These are phyloP conservation scores for Meriones psammophilus DNA, from an alignment of 2,797 vertebrate genomes.

Conservation along the genomic window DNA sequence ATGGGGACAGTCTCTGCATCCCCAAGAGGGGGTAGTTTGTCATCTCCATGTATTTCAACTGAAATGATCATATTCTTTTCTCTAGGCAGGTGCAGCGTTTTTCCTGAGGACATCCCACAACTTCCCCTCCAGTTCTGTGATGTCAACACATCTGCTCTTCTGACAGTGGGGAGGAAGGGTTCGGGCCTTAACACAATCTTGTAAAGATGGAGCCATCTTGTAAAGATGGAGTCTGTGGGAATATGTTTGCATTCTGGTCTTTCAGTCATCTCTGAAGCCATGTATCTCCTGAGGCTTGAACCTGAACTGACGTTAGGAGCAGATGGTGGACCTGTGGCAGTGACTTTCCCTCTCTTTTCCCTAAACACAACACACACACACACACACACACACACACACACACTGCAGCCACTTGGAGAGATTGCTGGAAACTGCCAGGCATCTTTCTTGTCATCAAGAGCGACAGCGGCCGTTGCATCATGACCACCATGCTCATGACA, in stretches of 20 bases:
- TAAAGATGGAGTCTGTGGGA: neutral
- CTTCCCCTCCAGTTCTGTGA: neutral
- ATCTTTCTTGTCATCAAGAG: neutral
- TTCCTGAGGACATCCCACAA: neutral
- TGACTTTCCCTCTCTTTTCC: neutral
- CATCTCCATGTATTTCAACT: neutral
- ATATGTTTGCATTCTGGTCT: constrained; percentile 1
- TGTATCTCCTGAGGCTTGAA: constrained; percentile 5
- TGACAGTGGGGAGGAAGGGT: neutral
- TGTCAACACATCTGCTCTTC: neutral
- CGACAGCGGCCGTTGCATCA: constrained; percentile 5
- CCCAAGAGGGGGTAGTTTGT: neutral
- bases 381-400: neutral
- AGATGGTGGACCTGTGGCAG: neutral
- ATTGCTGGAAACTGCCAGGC: constrained; percentile 10
- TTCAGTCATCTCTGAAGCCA: neutral
- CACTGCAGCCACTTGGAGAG: constrained; percentile 7
- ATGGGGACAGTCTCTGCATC: neutral
- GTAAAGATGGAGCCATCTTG: neutral
- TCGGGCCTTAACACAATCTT: neutral
- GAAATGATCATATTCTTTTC: neutral
- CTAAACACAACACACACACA: neutral
- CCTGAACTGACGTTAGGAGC: neutral
- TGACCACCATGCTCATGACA: neutral
- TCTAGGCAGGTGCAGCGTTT: neutral